phyloP scores from a whole-genome alignment of 2,113 vertebrate genomes.

The Planiliza haematocheilus region DNA sequence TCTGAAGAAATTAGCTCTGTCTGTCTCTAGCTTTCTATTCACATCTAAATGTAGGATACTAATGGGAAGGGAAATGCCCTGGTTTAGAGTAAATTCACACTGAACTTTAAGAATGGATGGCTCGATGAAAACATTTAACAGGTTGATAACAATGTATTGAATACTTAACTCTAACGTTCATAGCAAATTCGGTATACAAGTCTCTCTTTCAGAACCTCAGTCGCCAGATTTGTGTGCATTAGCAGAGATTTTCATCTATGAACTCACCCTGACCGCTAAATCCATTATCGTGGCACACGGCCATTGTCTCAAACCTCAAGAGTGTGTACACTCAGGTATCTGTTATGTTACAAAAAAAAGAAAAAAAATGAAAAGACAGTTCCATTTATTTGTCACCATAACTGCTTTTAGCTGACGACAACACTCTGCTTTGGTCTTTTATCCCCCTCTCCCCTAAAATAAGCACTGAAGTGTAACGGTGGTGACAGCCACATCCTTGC shows the following conservation, averaged over 20 bases:
- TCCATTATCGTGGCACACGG: conserved; percentile 26
- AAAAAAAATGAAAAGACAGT: conserved; percentile 1
- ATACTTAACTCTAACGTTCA: neutral
- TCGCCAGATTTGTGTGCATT: neutral
- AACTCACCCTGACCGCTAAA: conserved; percentile 12
- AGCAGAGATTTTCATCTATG: conserved; percentile 29
- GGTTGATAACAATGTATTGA: no score
- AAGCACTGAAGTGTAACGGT: conserved; percentile 66
- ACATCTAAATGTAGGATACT: neutral
- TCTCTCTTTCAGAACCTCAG: neutral
- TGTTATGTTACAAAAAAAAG: conserved; percentile 39
- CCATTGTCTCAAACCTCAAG: conserved; percentile 20
- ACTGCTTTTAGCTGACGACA: conserved; percentile 61
- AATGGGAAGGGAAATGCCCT: neutral
- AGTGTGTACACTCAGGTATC: conserved; percentile 21
- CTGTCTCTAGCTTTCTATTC: neutral
- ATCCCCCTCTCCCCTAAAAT: conserved; percentile 38
- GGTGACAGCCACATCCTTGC: conserved; percentile 76
- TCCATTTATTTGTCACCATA: conserved; percentile 59
- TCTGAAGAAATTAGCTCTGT: neutral
- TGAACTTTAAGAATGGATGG: neutral
- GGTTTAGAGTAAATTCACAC: neutral
- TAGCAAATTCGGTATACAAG: conserved; percentile 9
- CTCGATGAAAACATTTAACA: no score
- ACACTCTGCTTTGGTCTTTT: conserved; percentile 45